phyloP scores from a whole-genome alignment of 1,140 invertebrate species.

The Pogonomyrmex californicus region DNA sequence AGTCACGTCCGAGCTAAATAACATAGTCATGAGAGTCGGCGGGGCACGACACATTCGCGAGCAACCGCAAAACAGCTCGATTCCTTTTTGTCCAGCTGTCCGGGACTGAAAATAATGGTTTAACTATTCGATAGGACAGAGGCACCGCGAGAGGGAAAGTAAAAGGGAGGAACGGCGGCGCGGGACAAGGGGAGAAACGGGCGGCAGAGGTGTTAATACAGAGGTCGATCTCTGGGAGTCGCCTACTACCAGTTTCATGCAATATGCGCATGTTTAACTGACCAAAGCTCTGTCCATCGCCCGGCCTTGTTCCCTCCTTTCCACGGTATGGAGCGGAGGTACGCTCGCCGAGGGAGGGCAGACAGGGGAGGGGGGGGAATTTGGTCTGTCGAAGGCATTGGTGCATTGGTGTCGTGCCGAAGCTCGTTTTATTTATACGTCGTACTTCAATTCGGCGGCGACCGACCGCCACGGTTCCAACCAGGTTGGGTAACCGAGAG shows the following conservation, averaged over 20 bases:
- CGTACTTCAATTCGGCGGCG: conserved; percentile 69
- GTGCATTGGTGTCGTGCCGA: neutral
- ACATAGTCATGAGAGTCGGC: conserved; percentile 54
- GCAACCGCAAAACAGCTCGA: conserved; percentile 71
- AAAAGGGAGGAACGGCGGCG: conserved; percentile 44
- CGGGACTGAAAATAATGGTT: conserved; percentile 80
- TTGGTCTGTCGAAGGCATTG: conserved; percentile 35
- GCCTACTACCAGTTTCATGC: conserved; percentile 86
- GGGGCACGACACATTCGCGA: conserved; percentile 59
- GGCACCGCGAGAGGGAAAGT: conserved; percentile 48
- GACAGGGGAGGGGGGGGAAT: conserved; percentile 62
- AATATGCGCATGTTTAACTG: conserved; percentile 88
- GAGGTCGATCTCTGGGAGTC: conserved; percentile 83
- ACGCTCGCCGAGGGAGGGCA: conserved; percentile 51
- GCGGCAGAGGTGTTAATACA: conserved; percentile 85
- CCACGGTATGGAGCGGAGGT: conserved; percentile 62
- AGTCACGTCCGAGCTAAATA: conserved; percentile 33
- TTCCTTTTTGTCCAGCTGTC: conserved; percentile 78
- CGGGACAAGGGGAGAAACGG: conserved; percentile 40
- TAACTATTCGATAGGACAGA: conserved; percentile 77
- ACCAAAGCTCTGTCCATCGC: conserved; percentile 83
- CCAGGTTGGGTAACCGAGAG: conserved; percentile 60
- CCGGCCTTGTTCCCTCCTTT: conserved; percentile 65
- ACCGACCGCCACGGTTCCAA: conserved; percentile 42
- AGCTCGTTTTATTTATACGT: conserved; percentile 79